These are phyloP conservation scores for Sturnira hondurensis DNA, from an alignment of 2,113 vertebrate genomes.

Conservation along the genomic window DNA sequence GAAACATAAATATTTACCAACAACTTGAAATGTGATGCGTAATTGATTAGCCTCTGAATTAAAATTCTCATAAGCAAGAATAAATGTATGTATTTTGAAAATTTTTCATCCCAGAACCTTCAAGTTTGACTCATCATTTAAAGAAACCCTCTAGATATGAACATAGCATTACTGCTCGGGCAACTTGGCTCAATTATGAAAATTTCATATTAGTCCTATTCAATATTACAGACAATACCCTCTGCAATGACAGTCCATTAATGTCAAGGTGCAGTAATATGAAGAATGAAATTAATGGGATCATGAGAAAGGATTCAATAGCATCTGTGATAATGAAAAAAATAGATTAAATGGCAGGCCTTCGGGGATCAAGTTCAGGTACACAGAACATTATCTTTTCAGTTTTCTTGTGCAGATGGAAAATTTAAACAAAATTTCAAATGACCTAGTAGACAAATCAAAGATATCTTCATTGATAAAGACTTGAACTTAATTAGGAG, in stretches of 20 bases:
- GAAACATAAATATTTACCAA: not conserved
- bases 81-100: not conserved
- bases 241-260: constrained; percentile 49
- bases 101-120: constrained; percentile 33
- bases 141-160: constrained; percentile 48
- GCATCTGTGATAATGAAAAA: constrained; percentile 59
- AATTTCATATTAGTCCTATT: constrained; percentile 48
- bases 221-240: constrained; percentile 46
- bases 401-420: constrained; percentile 15
- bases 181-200: constrained; percentile 41
- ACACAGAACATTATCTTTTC: not conserved
- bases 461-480: constrained; percentile 29
- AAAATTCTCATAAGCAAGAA: constrained; percentile 36
- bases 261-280: constrained; percentile 46
- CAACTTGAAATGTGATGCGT: constrained; percentile 11
- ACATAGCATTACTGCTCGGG: not conserved
- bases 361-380: constrained; percentile 45
- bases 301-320: constrained; percentile 40
- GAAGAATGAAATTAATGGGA: constrained; percentile 50
- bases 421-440: constrained; percentile 40
- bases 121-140: constrained; percentile 22
- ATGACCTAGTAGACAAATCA: constrained; percentile 30
- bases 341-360: constrained; percentile 46
- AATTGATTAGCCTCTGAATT: not conserved
- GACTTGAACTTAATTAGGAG: constrained; percentile 28